These are phyloP conservation scores for Delphinapterus leucas DNA, from an alignment of 2,113 vertebrate genomes.

Conservation along the genomic window DNA sequence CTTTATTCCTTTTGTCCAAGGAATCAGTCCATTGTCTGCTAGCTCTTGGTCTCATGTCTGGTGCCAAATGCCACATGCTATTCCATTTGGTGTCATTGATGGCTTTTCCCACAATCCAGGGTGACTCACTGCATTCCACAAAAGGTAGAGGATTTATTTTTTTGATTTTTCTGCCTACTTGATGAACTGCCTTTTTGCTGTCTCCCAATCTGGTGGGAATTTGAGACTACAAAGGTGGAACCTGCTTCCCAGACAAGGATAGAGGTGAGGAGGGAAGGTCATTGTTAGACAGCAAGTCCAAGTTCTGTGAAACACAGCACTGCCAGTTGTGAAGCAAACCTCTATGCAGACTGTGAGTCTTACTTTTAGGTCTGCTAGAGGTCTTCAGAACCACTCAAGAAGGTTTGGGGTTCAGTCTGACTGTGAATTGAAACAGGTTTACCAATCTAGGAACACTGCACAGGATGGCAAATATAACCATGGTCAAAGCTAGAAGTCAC, in stretches of 20 bases:
- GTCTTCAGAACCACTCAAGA: not conserved
- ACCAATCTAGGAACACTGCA: not conserved
- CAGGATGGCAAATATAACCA: not conserved
- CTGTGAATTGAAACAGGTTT: not conserved
- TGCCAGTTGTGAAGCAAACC: not conserved
- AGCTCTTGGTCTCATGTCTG: not conserved
- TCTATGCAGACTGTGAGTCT: not conserved
- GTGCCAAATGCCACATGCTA: not conserved
- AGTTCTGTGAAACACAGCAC: fast-evolving
- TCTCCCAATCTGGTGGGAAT: not conserved
- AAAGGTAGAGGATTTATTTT: not conserved
- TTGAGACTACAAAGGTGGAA: not conserved
- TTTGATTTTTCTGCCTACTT: not conserved
- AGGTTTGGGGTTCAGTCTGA: not conserved
- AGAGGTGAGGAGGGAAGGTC: not conserved
- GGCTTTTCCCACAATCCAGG: not conserved
- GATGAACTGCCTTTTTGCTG: not conserved
- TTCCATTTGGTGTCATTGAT: not conserved
- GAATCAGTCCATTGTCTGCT: not conserved
- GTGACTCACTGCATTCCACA: not conserved
- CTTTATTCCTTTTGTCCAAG: not conserved
- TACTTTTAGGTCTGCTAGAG: not conserved
- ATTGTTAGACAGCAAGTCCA: not conserved
- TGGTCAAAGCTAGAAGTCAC: not conserved
- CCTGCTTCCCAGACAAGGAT: not conserved